Evolutionary conservation across 2,797 vertebrate species (phyloP), one percentile per base, ranked within the genome.

Genomic region (Sebastes diploproa): DNA sequence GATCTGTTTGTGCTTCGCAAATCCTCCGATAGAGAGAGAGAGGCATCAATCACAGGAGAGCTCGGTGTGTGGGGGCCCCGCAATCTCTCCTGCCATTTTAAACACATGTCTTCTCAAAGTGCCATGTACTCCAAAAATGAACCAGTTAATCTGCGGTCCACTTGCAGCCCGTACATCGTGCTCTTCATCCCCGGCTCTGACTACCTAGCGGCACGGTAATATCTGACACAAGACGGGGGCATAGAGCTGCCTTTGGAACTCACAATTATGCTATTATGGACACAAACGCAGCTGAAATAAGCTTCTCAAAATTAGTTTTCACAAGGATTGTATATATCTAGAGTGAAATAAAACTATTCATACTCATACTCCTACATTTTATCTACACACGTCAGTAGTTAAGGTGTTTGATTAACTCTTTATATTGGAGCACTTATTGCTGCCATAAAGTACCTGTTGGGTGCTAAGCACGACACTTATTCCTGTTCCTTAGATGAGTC

Each of bases 1-100:
- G 94, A 93, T 94, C 82, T 95, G 94, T 96, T 95, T 96, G 95
- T 96, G 91, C 91, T 93, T 85, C 75, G 69, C 90, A 95, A 95
- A 95, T 95, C 94, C 93, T 93, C 88, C 83, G 95, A 96, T 95
- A 95, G 90, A 89, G 87, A 93, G 63, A 85, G 65, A 73, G 89
- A 84, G 89, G 92, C 93, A 95, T 96, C 91, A 91, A 95, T 94
- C 88, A 91, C 79, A 36, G 78, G 75, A 77, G 88, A 76, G 90
- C 85, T 88, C 86, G 59, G 82, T 84, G 89, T 73, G 89, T 85
- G 87, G 91, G 86, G 93, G 90, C 77, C 82, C 77, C 77, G 27
- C 91, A 89, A 91, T 93, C 91, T 90, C 91, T 81, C 88, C 77
- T 89, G 92, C 89, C 90, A 88, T 90, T 94, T 94, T 91, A 94